phyloP scores from a whole-genome alignment of 2,888 invertebrate species.

The Pyrrhosoma nymphula region DNA sequence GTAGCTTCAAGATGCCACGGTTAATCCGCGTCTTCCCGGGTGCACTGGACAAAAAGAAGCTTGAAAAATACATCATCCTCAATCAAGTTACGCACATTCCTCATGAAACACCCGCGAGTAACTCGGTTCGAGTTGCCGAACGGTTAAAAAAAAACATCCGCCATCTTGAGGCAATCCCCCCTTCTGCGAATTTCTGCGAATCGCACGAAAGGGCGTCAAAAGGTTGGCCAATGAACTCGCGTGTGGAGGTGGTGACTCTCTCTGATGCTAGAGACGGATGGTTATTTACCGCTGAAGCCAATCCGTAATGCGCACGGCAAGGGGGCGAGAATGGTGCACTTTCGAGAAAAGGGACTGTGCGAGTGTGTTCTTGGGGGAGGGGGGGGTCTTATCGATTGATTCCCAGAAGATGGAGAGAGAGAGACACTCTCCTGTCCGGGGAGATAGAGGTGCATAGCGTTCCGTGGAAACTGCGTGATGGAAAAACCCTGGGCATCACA shows the following conservation, averaged over 20 bases:
- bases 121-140: background rate
- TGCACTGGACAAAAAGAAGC: too few relatives aligned
- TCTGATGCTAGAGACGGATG: background rate
- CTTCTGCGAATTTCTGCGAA: conserved; percentile 17
- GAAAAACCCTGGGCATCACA: background rate
- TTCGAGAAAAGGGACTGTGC: background rate
- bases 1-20: too few relatives aligned
- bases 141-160: conserved; percentile 21
- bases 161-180: conserved; percentile 50
- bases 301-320: background rate
- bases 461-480: background rate
- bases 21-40: too few relatives aligned
- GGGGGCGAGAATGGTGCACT: background rate
- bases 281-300: background rate
- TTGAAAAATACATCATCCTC: too few relatives aligned
- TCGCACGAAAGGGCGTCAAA: conserved; percentile 22
- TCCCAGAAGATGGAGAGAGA: background rate
- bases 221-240: conserved; percentile 32
- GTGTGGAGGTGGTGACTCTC: too few relatives aligned
- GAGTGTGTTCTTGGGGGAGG: too few relatives aligned
- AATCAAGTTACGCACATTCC: too few relatives aligned
- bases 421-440: background rate
- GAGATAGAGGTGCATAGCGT: background rate
- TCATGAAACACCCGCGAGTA: too few relatives aligned
- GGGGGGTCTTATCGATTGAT: background rate